Conservation (phyloP, 2,113 vertebrate genomes). For the Thomomys bottae region DNA sequence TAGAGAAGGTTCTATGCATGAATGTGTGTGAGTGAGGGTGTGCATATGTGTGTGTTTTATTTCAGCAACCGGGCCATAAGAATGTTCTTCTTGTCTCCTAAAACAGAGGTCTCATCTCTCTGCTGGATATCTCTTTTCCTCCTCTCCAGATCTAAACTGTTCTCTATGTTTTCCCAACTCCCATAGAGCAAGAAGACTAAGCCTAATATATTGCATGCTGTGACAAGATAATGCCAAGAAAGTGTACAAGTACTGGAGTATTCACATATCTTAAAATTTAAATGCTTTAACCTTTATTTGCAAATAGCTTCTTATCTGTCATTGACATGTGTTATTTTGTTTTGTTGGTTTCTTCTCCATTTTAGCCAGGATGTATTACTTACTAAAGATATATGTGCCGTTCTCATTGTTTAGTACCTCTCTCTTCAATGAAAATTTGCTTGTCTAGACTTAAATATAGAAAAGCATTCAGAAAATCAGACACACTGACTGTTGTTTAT, state of each 20-base stretch:
- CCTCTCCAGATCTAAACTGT: not conserved
- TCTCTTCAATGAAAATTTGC: not conserved
- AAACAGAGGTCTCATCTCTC: not conserved
- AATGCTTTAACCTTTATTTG: constrained; percentile 71
- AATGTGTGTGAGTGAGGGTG: fast-evolving
- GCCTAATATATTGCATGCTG: constrained; percentile 48
- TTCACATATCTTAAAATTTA: constrained; percentile 62
- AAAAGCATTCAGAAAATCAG: not conserved
- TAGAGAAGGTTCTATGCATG: not conserved
- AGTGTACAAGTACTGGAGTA: not conserved
- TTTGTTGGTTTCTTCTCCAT: not conserved
- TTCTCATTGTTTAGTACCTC: not conserved
- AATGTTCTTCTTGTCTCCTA: not conserved
- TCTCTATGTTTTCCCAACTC: not conserved
- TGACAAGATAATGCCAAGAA: constrained; percentile 65
- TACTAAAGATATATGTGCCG: not conserved
- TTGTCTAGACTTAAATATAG: not conserved
- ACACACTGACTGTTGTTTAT: fast-evolving
- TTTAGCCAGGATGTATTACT: constrained; percentile 11
- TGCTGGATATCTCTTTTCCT: not conserved
- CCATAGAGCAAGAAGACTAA: constrained; percentile 48
- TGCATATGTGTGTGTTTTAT: not conserved
- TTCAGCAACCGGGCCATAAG: not conserved
- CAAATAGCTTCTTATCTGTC: constrained; percentile 52
- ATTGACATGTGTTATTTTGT: constrained; percentile 46